These are phyloP conservation scores for Podargus strigoides DNA, from an alignment of 2,797 vertebrate genomes.

Conservation along the genomic window DNA sequence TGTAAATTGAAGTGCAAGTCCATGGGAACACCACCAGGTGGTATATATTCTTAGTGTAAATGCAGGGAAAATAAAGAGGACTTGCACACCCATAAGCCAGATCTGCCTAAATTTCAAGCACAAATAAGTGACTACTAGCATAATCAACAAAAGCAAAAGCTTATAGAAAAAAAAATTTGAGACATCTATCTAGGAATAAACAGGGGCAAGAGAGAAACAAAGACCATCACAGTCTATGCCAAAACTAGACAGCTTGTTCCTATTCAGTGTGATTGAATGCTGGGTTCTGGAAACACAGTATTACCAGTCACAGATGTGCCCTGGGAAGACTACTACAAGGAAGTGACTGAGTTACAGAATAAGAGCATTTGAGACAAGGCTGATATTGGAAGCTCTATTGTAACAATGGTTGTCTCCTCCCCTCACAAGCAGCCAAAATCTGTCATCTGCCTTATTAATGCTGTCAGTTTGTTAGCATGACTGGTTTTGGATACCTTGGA, in stretches of 20 bases:
- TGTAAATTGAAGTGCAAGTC: not conserved
- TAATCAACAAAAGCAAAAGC: not conserved
- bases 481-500: not conserved
- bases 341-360: not conserved
- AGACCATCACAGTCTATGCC: not conserved
- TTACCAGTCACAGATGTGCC: not conserved
- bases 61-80: not conserved
- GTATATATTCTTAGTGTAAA: not conserved
- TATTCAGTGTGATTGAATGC: not conserved
- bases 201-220: not conserved
- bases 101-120: not conserved
- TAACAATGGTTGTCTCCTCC: not conserved
- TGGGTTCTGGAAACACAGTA: not conserved
- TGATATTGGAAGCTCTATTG: not conserved
- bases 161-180: no score
- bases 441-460: not conserved
- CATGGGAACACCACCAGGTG: conserved; percentile 9
- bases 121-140: not conserved
- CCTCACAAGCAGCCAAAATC: not conserved
- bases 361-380: not conserved
- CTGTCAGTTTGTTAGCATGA: not conserved
- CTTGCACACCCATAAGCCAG: not conserved
- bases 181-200: no score
- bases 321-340: not conserved
- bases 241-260: not conserved